Percentiles rank a stretch among this genome's conserved stretches.
Conservation (phyloP, 1,140 invertebrate genomes). For the Trypoxylus dichotomus region DNA sequence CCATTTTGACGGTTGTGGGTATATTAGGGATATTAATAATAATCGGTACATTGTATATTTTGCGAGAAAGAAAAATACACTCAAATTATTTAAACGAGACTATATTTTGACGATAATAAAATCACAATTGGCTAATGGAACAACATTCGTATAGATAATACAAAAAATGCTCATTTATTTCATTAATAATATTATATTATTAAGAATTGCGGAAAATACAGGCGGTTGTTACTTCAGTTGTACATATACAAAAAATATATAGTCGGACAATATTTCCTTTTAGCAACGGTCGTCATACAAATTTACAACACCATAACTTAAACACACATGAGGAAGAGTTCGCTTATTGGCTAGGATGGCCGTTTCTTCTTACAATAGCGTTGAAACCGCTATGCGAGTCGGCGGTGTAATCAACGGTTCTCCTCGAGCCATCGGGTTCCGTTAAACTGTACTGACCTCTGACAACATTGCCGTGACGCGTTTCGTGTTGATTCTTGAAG, state of each 20-base stretch:
- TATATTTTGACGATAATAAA: neutral
- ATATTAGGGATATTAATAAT: too few relatives aligned
- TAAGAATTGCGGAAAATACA: slow-evolving; percentile 8
- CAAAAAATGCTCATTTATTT: slow-evolving; percentile 15
- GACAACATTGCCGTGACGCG: slow-evolving; percentile 34
- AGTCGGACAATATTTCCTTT: neutral
- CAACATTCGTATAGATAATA: slow-evolving; percentile 2
- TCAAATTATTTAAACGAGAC: neutral
- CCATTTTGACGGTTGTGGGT: too few relatives aligned
- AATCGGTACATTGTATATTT: neutral
- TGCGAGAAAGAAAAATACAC: neutral
- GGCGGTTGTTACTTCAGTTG: slow-evolving; percentile 1
- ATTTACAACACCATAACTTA: neutral
- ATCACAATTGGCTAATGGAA: slow-evolving; percentile 11
- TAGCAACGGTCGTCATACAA: slow-evolving; percentile 14
- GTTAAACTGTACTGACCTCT: slow-evolving; percentile 37
- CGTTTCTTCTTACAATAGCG: slow-evolving; percentile 33
- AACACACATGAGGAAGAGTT: neutral
- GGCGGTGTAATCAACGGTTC: slow-evolving; percentile 37
- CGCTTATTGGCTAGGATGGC: neutral
- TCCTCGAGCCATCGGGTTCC: slow-evolving; percentile 38
- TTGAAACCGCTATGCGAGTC: slow-evolving; percentile 37
- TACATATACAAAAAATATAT: slow-evolving; percentile 1
- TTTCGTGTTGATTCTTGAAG: slow-evolving; percentile 34
- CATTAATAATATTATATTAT: slow-evolving; percentile 19